A percentile compares a stretch with the other conserved stretches of the same genome.
phyloP scores from a whole-genome alignment of 1,140 invertebrate genomes.

The Aphelenchoides avenae region DNA sequence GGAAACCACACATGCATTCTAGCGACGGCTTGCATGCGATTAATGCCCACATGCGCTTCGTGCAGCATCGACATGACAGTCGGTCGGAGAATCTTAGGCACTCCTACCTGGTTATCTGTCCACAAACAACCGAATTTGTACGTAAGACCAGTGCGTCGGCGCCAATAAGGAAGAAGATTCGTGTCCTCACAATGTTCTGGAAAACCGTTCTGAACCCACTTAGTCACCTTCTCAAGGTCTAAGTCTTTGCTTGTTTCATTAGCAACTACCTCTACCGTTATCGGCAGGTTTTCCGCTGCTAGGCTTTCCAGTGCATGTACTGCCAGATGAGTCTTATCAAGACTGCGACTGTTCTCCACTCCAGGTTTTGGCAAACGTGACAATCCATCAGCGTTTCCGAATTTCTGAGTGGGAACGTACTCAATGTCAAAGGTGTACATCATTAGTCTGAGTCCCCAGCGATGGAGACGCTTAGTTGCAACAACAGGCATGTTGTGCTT shows the following conservation, averaged over 20 bases:
- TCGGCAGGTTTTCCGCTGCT: too few relatives aligned
- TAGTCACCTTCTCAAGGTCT: too few relatives aligned
- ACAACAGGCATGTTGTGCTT: conserved; percentile 55
- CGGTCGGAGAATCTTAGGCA: conserved; percentile 32
- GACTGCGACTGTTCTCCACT: too few relatives aligned
- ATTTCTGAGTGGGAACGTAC: conserved; percentile 9
- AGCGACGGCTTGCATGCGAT: conserved; percentile 54
- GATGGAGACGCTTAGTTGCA: conserved; percentile 49
- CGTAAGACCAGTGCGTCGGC: too few relatives aligned
- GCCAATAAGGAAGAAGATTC: neutral
- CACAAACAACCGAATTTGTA: too few relatives aligned
- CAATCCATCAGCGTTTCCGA: conserved; percentile 19
- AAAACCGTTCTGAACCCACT: neutral
- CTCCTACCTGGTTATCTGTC: too few relatives aligned
- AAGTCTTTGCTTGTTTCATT: too few relatives aligned
- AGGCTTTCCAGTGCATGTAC: too few relatives aligned
- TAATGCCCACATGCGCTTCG: conserved; percentile 47
- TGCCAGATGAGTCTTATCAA: too few relatives aligned
- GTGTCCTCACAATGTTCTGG: neutral
- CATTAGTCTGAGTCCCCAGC: conserved; percentile 46
- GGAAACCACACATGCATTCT: conserved; percentile 34
- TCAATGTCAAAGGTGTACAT: conserved; percentile 46
- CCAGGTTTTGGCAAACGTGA: too few relatives aligned
- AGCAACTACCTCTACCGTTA: too few relatives aligned
- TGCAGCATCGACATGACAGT: conserved; percentile 46